phyloP scores from a whole-genome alignment of 2,113 vertebrate genomes.

The Monopterus albus region DNA sequence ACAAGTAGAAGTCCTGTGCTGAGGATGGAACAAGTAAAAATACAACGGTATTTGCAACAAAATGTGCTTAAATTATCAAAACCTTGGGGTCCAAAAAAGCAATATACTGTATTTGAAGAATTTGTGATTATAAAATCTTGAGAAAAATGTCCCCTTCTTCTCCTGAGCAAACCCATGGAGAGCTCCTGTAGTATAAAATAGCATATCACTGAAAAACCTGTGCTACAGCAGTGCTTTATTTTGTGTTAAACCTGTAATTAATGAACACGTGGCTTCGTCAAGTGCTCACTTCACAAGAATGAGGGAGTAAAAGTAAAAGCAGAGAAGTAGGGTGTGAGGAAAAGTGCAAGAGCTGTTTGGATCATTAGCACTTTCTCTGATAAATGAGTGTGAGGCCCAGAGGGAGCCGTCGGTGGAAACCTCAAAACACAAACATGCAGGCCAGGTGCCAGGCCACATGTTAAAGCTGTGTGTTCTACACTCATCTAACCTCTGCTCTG shows the following conservation, averaged over 20 bases:
- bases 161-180: too few species aligned
- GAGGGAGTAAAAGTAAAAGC: not conserved
- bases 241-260: not conserved
- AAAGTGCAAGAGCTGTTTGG: constrained; percentile 55
- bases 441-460: constrained; percentile 70
- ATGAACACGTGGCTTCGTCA: not conserved
- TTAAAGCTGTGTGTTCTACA: constrained; percentile 72
- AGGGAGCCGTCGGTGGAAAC: constrained; percentile 34
- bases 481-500: constrained; percentile 74
- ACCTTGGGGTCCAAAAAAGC: too few species aligned
- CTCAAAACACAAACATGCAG: constrained; percentile 39
- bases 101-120: too few species aligned
- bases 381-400: constrained; percentile 44
- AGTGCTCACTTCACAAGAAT: not conserved
- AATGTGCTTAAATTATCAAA: not conserved
- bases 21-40: too few species aligned
- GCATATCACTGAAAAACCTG: not conserved
- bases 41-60: not conserved
- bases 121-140: too few species aligned
- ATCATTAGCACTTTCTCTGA: constrained; percentile 65
- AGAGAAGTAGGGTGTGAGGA: constrained; percentile 4
- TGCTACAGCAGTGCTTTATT: not conserved
- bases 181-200: not conserved
- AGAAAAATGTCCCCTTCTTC: too few species aligned
- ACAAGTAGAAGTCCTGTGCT: not conserved